These are phyloP conservation scores for Tichodroma muraria DNA, from an alignment of 2,113 vertebrate species.

Conservation along the genomic window DNA sequence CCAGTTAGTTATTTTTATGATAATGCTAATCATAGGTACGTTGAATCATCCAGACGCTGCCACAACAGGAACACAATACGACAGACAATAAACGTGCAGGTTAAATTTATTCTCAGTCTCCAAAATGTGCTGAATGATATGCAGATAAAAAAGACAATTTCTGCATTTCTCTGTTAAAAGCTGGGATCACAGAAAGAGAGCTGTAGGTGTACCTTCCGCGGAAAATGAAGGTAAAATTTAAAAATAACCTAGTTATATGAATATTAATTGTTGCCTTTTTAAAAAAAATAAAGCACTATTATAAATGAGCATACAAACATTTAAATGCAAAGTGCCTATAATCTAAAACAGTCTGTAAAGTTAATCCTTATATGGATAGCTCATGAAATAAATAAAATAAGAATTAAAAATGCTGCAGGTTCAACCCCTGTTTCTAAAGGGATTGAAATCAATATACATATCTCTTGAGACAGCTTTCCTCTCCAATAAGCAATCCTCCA, in stretches of 20 bases:
- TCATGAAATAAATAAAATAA: background rate
- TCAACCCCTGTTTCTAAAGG: background rate
- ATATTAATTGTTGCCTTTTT: background rate
- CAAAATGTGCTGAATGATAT: background rate
- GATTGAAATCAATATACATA: background rate
- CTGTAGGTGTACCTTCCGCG: background rate
- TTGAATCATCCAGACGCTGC: constrained; percentile 1
- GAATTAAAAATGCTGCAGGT: background rate
- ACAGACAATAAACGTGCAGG: background rate
- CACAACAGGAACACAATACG: background rate
- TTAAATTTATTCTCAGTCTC: background rate
- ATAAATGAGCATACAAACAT: background rate
- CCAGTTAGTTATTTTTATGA: constrained; percentile 6
- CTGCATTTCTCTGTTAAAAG: background rate
- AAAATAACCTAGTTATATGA: background rate
- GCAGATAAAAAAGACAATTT: background rate
- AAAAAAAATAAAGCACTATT: background rate
- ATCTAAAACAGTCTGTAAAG: background rate
- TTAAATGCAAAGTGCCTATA: background rate
- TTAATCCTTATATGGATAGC: background rate
- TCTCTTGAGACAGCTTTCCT: background rate
- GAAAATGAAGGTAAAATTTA: background rate
- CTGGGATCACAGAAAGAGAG: background rate
- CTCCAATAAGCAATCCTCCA: background rate
- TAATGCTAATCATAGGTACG: background rate